Evolutionary conservation across 2,797 vertebrate species (phyloP).

Genomic region (Ispidina lecontei): DNA sequence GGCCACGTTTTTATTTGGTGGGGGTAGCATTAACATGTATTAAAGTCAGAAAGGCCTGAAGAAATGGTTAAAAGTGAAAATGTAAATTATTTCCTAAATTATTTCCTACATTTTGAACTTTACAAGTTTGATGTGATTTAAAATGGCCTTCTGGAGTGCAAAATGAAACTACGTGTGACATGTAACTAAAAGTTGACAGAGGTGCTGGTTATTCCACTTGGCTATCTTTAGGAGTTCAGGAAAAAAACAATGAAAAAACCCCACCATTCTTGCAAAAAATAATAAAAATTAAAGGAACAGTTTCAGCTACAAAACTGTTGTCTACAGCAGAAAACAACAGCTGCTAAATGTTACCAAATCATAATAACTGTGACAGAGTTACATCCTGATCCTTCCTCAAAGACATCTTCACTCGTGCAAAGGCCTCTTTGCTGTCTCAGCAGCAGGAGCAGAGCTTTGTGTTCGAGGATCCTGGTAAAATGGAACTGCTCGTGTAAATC

Average conservation of each 20-base stretch:
- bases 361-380: conserved; percentile 64
- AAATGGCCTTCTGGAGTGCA: conserved; percentile 72
- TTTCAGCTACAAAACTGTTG: conserved; percentile 59
- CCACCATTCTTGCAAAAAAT: conserved; percentile 42
- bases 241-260: conserved; percentile 72
- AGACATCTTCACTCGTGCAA: conserved; percentile 40
- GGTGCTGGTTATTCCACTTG: conserved; percentile 72
- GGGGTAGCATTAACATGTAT: conserved; percentile 52
- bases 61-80: conserved; percentile 42
- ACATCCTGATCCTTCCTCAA: conserved; percentile 35
- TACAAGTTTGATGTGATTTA: conserved; percentile 43
- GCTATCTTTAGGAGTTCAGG: conserved; percentile 76
- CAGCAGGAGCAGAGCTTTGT: background rate
- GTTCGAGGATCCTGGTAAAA: conserved; percentile 19
- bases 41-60: conserved; percentile 48
- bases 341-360: conserved; percentile 66
- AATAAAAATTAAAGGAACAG: conserved; percentile 40
- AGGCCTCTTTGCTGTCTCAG: conserved; percentile 55
- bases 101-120: conserved; percentile 52
- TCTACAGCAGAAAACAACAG: conserved; percentile 46
- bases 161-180: conserved; percentile 67
- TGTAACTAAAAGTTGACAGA: conserved; percentile 76
- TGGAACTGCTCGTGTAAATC: conserved; percentile 17
- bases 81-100: conserved; percentile 64
- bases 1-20: conserved; percentile 53